Conservation (phyloP, 2,113 vertebrate species). For the Chelonoidis abingdonii region DNA sequence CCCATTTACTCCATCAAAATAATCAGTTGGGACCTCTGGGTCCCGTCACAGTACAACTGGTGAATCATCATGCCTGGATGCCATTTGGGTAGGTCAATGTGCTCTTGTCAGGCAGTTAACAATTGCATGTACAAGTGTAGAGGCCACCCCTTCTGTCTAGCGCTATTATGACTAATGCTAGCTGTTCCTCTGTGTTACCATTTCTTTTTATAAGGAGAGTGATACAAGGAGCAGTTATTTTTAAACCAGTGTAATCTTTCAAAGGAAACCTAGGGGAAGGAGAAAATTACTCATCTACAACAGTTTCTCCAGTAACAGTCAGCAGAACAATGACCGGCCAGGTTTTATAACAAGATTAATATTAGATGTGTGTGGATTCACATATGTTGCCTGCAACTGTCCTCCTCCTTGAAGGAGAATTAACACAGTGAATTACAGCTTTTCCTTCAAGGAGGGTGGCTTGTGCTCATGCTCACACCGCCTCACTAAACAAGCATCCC, state of each 20-base stretch:
- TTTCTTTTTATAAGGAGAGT: background rate
- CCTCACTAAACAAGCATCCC: background rate
- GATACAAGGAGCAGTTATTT: background rate
- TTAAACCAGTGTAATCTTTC: background rate
- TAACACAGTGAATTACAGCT: conserved; percentile 45
- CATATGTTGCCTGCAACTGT: conserved; percentile 24
- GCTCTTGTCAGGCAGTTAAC: background rate
- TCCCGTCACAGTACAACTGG: rapidly evolving
- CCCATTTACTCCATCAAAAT: no score
- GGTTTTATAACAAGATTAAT: conserved; percentile 53
- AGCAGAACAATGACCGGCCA: background rate
- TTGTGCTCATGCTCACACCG: background rate
- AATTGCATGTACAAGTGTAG: background rate
- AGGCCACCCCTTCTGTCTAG: rapidly evolving
- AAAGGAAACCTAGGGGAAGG: background rate
- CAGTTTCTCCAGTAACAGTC: background rate
- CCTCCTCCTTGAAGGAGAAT: conserved; percentile 52
- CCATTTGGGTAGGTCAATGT: rapidly evolving
- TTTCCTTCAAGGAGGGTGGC: conserved; percentile 41
- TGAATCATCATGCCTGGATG: rapidly evolving
- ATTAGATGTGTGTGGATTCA: conserved; percentile 35
- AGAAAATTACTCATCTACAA: background rate
- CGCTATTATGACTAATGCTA: background rate
- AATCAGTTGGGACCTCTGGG: no score
- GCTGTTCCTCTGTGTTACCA: background rate